These are phyloP conservation scores for Drosophila affinis DNA, from an alignment of 2,888 invertebrate species.

Conservation along the genomic window DNA sequence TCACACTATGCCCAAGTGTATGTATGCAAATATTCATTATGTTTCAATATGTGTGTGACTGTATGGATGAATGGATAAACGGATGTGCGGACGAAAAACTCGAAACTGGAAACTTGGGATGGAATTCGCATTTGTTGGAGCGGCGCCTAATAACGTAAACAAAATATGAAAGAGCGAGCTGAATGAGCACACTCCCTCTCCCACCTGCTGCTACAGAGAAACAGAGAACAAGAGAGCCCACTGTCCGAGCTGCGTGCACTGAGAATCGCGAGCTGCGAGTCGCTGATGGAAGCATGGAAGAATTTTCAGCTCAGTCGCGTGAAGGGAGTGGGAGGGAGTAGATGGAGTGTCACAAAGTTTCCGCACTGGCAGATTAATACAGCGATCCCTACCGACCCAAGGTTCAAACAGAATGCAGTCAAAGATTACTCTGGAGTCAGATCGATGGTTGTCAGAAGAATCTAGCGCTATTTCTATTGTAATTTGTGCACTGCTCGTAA, in stretches of 20 bases:
- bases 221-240: background rate
- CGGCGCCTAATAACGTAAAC: too few relatives aligned
- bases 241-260: background rate
- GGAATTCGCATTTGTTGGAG: constrained; percentile 22
- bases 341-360: too few relatives aligned
- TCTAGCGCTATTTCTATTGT: background rate
- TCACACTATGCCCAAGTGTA: background rate
- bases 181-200: background rate
- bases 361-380: background rate
- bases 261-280: background rate
- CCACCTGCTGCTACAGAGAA: background rate
- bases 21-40: background rate
- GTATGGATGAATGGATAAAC: background rate
- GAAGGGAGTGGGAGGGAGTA: background rate
- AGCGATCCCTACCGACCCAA: too few relatives aligned
- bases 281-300: too few relatives aligned
- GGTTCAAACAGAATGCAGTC: too few relatives aligned
- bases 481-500: background rate
- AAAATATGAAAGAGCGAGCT: background rate
- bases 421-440: background rate
- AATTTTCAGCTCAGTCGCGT: background rate
- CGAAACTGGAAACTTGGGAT: constrained; percentile 25
- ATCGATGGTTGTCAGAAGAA: background rate
- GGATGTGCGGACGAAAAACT: constrained; percentile 4
- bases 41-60: background rate